Percentiles rank a stretch among this genome's conserved stretches.
Evolutionary conservation across 37 sponge, comb jelly and placozoan genomes (phyloP).

Genomic region (Halisarca cf. caerulea): DNA sequence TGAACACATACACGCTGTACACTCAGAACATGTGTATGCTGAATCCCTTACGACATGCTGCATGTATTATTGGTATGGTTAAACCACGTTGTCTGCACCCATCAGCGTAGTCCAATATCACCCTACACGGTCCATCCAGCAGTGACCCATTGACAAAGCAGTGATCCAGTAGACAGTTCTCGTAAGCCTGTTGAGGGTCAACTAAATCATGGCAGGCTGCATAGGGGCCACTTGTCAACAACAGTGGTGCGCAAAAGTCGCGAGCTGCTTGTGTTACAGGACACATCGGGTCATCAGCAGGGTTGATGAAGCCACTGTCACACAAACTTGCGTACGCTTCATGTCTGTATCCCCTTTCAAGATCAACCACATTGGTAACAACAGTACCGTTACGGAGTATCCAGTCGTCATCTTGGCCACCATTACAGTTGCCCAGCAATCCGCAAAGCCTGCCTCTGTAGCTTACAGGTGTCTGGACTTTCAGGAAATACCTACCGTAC

Average conservation of each 20-base stretch:
- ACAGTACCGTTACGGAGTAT: neutral
- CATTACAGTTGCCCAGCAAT: neutral
- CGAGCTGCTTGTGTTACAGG: neutral
- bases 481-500: too few relatives aligned
- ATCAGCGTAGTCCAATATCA: too few relatives aligned
- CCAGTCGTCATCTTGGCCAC: neutral
- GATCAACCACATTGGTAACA: neutral
- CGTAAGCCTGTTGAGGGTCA: too few relatives aligned
- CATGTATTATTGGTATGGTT: too few relatives aligned
- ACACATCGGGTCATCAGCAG: neutral
- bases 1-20: too few relatives aligned
- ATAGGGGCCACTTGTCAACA: neutral
- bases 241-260: neutral
- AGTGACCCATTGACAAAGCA: too few relatives aligned
- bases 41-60: neutral
- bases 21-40: too few relatives aligned
- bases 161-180: too few relatives aligned
- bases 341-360: neutral
- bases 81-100: too few relatives aligned
- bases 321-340: neutral
- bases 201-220: conserved; percentile 4
- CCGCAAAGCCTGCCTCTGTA: neutral
- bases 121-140: too few relatives aligned
- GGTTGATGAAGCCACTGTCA: neutral
- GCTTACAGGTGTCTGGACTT: too few relatives aligned